Evolutionary conservation across 2,113 vertebrate species (phyloP), one percentile per base, ranked within the genome.

Genomic region (Chaetodon trifascialis): DNA sequence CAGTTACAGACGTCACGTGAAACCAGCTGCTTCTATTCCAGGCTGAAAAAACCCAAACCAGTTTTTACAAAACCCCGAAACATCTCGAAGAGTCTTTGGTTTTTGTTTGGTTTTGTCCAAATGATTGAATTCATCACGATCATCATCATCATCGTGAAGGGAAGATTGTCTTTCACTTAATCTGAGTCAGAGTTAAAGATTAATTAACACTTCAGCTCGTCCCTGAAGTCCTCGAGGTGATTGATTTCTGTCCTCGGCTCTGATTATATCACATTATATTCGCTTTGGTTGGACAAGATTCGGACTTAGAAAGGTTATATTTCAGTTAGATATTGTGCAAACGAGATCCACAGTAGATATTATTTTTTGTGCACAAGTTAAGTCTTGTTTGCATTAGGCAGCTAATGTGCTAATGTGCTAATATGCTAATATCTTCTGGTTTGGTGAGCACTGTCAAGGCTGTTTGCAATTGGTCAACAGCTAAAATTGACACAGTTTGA

Each of bases 401-500:
- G 11, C 8, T 0, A 15, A 46, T 4, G 40, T 15, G 11, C 8
- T 0, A 15, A 46, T 4, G 40, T 15, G 40, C 40, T 42, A 12
- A 58, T 5, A 5, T 21, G 17, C 17, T 17, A 52, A 36, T 3
- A 44, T 44, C 63, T 16, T 46, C n/a, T 23, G 40, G 16, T 30
- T 15, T 7, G 14, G 15, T 30, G 11, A 1, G n/a, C n/a, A 12
- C 54, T 56, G 23, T 56, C 11, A 11, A 23, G 8, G 16, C 16
- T 46, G 44, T 16, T 47, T 15, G 47, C 5, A 9, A 42, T 42
- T 42, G 40, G 42, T 47, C 21, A 54, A 4, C 51, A 4, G 11
- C 1, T 1, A 11, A 11, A 19, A 36, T 36, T 3, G 9, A 3
- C 25, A 34, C 0, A 17, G 4, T 19, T 60, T 4, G 6, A 38